Base-by-base conservation (phyloP, 2,113 vertebrate species). In the Willisornis vidua region DNA sequence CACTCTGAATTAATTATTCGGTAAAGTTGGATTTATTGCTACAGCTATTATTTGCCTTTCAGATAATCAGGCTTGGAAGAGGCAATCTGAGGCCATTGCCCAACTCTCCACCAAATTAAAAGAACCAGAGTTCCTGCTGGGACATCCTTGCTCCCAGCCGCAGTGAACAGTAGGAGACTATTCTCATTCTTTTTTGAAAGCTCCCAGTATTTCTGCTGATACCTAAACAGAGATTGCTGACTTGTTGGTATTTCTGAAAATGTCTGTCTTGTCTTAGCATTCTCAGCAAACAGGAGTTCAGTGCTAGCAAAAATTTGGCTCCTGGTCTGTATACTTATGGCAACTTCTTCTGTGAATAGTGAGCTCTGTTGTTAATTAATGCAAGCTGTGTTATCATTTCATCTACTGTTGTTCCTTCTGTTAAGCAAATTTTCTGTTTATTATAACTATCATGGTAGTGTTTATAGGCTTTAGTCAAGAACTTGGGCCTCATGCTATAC, bases 331-430 rank as follows among this genome's bases (percentile, higher is more conserved):
- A 31, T 45, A 74, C 72, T 93, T 86, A 91, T 5, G 25, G 87
- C 81, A 93, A 85, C 81, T 91, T 96, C 80, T 57, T 94, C 82
- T 58, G 66, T 61, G 86, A 94, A 68, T 57, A 94, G 77, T 57
- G 45, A 89, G 87, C 51, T 94, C 62, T 90, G 62, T 65, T 89
- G 28, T 86, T 96, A 96, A 96, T 95, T 96, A 96, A 84, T 90
- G 82, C 55, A 94, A 90, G 85, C 75, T 93, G 90, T 92, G 75
- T 94, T 96, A 93, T 75, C 49, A 57, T 89, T 94, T 70, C 24
- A 76, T 88, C 75, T 77, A 88, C 87, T 95, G 81, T 93, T 83
- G 12, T 84, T 95, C 87, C 87, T 96, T 97, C 94, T 88, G 79
- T 71, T 93, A 93, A 71, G 75, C 72, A 71, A 74, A 25, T 89